Conservation (phyloP, 2,888 invertebrate species). For the Penaeus monodon region DNA sequence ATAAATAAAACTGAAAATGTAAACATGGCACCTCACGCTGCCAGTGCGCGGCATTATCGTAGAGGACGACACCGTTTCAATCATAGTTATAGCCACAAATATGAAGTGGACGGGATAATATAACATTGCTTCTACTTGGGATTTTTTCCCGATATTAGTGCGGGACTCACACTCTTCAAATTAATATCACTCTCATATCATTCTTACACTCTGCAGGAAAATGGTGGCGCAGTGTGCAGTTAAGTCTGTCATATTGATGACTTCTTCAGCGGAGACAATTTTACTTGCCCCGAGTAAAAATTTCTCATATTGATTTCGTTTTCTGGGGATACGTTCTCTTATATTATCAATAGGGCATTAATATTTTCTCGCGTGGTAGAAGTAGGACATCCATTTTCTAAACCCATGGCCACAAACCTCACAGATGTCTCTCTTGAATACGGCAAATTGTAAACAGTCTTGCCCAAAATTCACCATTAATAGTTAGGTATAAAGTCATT, state of each 20-base stretch:
- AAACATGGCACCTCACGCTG: no score
- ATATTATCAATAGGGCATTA: not conserved
- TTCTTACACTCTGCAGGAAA: not conserved
- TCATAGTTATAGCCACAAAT: constrained; percentile 40
- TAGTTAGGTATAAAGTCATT: no score
- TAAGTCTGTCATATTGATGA: not conserved
- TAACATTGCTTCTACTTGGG: constrained; percentile 22
- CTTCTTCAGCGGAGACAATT: no score
- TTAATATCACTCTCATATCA: not conserved
- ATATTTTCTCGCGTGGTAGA: no score
- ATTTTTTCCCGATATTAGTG: not conserved
- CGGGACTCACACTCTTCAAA: not conserved
- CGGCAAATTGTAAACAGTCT: no score
- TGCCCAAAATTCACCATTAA: no score
- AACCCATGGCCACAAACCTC: not conserved
- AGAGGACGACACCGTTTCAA: constrained; percentile 22
- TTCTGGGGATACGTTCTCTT: not conserved
- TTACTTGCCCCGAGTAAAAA: no score
- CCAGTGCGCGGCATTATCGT: not conserved
- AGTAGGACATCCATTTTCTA: constrained; percentile 22
- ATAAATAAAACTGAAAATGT: no score
- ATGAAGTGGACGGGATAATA: constrained; percentile 32
- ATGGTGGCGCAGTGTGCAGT: constrained; percentile 9
- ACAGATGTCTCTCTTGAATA: constrained; percentile 1
- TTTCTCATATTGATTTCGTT: not conserved